phyloP scores from a whole-genome alignment of 2,888 invertebrate species.

The Drosophila anomalata region DNA sequence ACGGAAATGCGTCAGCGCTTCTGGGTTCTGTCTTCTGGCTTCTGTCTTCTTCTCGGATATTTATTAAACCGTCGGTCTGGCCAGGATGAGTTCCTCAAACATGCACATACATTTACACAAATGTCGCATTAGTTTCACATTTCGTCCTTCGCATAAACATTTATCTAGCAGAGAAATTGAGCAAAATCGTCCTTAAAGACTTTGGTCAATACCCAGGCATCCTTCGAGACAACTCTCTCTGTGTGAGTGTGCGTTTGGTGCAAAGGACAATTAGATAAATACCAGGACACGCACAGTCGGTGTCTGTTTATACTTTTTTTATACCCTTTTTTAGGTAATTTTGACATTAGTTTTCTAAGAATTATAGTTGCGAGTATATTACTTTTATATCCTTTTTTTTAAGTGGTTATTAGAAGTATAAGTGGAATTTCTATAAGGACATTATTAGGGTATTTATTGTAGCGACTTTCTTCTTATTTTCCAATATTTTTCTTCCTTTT shows the following conservation, averaged over 20 bases:
- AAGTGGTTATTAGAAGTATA: too few species aligned
- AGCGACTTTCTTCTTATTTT: neutral
- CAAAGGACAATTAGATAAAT: constrained; percentile 74
- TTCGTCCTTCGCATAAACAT: constrained; percentile 54
- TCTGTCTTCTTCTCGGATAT: constrained; percentile 46
- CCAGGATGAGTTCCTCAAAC: constrained; percentile 62
- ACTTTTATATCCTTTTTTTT: neutral
- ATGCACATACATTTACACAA: constrained; percentile 50
- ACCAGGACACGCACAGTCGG: constrained; percentile 61
- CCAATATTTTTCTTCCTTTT: constrained; percentile 8
- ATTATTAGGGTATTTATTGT: neutral
- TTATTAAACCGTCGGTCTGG: constrained; percentile 69
- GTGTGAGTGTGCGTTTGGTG: constrained; percentile 30
- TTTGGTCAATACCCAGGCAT: constrained; percentile 33
- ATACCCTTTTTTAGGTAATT: neutral
- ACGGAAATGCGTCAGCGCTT: constrained; percentile 64
- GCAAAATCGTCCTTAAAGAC: constrained; percentile 62
- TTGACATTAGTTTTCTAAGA: neutral
- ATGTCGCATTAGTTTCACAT: constrained; percentile 69
- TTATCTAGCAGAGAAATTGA: constrained; percentile 63
- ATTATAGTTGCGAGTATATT: neutral
- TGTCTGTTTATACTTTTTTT: constrained; percentile 13
- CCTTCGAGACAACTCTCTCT: constrained; percentile 17
- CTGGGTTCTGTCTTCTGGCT: constrained; percentile 35
- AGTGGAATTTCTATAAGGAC: too few species aligned